Base-by-base conservation (phyloP, 2,797 vertebrate genomes). In the Hemibagrus guttatus region DNA sequence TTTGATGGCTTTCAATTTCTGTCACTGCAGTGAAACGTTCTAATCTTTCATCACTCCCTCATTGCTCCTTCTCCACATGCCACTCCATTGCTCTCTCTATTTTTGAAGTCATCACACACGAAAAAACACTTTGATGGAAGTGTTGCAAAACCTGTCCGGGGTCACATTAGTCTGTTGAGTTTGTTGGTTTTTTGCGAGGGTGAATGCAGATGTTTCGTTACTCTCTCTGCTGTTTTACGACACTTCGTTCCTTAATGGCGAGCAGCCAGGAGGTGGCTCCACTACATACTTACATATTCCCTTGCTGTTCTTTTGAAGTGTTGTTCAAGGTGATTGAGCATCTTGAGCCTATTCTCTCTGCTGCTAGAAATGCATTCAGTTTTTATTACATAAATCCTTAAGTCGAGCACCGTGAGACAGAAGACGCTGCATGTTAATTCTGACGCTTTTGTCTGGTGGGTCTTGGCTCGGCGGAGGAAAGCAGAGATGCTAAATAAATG, bases 401-500 rank as follows among this genome's bases (percentile, higher is more conserved):
- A 86, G 23, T 86, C 86, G 90, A 85, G 92, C 71, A 88, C 16
- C 49, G 13, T 87, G 92, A 90, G 85, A 81, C 85, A 84, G 89
- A 88, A 87, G 91, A 85, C 84, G 81, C 81, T 91, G 91, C 93
- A 94, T 94, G 89, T 85, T 93, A 92, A 93, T 93, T 90, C 9
- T 84, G 86, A 76, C 81, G 64, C 87, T 90, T 92, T 92, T 84
- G 84, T 88, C 90, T 91, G 91, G 87, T 85, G 89, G 88, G 91
- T 74, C 89, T 85, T 83, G 92, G 63, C 91, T 89, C 81, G 42
- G 89, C 84, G 89, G 85, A 86, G 91, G 84, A 92, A 92, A 90
- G 84, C 89, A 76, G 84, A 81, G 72, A 76, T 54, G 86, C 93
- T 93, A 91, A 94, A 94, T 93, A 93, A 94, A 87, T 93, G 35